Conservation (phyloP, 2,113 vertebrate genomes). For the Lampris incognitus region DNA sequence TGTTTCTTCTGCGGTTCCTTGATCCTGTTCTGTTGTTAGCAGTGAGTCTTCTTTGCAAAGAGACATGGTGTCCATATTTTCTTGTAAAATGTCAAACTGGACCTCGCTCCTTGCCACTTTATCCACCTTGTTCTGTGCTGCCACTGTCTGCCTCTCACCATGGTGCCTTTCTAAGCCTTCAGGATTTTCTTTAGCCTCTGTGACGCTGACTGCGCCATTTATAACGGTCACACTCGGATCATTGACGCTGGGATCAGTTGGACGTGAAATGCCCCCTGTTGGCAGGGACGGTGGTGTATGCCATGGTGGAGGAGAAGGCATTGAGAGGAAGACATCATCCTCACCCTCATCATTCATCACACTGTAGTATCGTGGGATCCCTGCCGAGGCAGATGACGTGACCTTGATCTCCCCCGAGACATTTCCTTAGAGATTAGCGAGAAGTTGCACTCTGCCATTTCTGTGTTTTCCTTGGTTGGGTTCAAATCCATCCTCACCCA, state of each 20-base stretch:
- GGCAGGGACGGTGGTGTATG: constrained; percentile 12
- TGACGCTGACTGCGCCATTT: constrained; percentile 58
- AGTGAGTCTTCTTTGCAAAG: constrained; percentile 9
- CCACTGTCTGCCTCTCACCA: constrained; percentile 53
- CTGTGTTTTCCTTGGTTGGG: background rate
- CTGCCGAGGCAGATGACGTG: background rate
- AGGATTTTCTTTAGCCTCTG: constrained; percentile 66
- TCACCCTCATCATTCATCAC: constrained; percentile 46
- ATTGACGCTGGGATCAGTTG: background rate
- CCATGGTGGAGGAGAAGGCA: constrained; percentile 3
- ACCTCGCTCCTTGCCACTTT: constrained; percentile 16
- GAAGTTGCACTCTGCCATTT: background rate
- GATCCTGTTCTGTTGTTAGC: constrained; percentile 18
- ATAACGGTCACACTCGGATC: constrained; percentile 50
- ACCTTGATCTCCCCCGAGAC: background rate
- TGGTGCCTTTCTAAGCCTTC: constrained; percentile 66
- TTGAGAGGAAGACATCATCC: constrained; percentile 44
- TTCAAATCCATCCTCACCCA: constrained; percentile 48
- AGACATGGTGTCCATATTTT: constrained; percentile 16
- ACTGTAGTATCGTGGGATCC: constrained; percentile 10
- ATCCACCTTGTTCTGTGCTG: constrained; percentile 29
- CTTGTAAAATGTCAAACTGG: constrained; percentile 10
- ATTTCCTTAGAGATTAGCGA: background rate
- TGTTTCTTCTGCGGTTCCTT: constrained; percentile 34
- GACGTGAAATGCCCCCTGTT: constrained; percentile 40